Evolutionary conservation across 2,797 vertebrate species (phyloP).

Genomic region (Periophthalmus magnuspinnatus): DNA sequence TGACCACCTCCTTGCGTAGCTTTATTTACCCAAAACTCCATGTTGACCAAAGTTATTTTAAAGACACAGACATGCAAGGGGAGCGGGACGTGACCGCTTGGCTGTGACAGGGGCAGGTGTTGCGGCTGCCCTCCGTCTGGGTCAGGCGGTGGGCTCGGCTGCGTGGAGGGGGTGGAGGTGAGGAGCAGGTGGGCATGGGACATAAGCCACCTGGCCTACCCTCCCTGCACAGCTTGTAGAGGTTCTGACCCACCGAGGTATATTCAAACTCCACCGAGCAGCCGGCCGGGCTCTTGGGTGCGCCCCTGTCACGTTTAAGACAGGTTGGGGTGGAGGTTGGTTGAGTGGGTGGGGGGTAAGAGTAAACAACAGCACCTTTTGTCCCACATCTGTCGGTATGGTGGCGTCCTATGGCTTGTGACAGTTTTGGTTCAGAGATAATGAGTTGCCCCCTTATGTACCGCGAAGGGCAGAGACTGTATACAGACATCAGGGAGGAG

Average conservation of each 20-base stretch:
- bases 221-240: conserved; percentile 76
- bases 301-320: conserved; percentile 45
- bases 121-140: conserved; percentile 46
- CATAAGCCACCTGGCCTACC: conserved; percentile 73
- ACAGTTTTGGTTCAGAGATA: conserved; percentile 44
- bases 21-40: conserved; percentile 16
- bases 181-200: conserved; percentile 14
- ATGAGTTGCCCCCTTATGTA: neutral
- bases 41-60: conserved; percentile 70
- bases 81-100: conserved; percentile 23
- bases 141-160: conserved; percentile 20
- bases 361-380: conserved; percentile 78
- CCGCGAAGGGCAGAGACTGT: neutral
- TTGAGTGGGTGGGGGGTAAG: conserved; percentile 42
- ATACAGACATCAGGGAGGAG: neutral
- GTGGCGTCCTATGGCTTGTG: conserved; percentile 63
- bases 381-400: conserved; percentile 69
- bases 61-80: conserved; percentile 43
- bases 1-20: neutral
- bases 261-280: conserved; percentile 42
- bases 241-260: conserved; percentile 69
- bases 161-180: neutral
- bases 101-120: conserved; percentile 36
- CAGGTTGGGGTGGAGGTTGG: conserved; percentile 21
- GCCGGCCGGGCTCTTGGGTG: conserved; percentile 17